phyloP scores from a whole-genome alignment of 1,140 invertebrate species.

The Saccostrea echinata region DNA sequence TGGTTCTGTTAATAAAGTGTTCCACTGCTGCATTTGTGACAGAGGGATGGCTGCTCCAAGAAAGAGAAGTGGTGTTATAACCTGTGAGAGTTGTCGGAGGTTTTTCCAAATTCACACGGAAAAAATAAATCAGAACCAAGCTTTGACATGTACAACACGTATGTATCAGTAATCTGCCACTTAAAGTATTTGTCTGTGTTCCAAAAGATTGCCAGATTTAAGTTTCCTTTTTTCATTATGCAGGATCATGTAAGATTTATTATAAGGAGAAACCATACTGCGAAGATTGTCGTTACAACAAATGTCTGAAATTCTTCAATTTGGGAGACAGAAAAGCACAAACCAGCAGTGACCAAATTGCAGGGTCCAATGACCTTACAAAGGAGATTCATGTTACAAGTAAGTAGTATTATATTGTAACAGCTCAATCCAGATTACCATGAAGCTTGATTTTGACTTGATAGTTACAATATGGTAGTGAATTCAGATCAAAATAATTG shows the following conservation, averaged over 20 bases:
- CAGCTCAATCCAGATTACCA: no score
- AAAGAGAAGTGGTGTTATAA: slow-evolving; percentile 1
- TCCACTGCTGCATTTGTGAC: background rate
- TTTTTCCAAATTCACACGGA: slow-evolving; percentile 21
- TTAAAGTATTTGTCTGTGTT: no score
- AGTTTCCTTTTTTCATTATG: background rate
- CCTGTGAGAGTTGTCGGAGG: slow-evolving; percentile 39
- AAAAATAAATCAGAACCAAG: background rate
- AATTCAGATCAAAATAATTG: no score
- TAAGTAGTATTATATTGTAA: background rate
- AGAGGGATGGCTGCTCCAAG: background rate
- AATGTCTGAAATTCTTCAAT: slow-evolving; percentile 17
- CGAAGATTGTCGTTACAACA: slow-evolving; percentile 18
- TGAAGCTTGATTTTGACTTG: no score
- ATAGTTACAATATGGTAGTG: no score
- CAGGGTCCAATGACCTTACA: background rate
- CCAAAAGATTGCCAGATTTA: no score
- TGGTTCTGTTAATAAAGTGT: background rate
- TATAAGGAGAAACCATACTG: slow-evolving; percentile 8
- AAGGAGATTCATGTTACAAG: background rate
- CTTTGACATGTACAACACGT: background rate
- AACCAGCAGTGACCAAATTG: background rate
- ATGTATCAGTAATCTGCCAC: background rate
- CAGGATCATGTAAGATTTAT: background rate
- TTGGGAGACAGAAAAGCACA: background rate